Conservation (phyloP, 2,888 invertebrate genomes). For the Brenthis ino region DNA sequence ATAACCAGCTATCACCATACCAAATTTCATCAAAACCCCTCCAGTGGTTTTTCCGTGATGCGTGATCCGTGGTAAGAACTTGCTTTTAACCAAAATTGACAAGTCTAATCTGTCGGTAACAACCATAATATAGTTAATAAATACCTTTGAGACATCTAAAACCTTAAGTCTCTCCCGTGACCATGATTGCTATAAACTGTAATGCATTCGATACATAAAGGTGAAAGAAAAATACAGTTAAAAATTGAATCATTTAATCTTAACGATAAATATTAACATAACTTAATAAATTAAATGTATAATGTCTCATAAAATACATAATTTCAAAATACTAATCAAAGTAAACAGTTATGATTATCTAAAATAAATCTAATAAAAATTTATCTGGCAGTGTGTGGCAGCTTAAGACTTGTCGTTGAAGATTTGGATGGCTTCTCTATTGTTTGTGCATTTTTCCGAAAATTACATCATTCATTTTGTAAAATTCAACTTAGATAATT, state of each 20-base stretch:
- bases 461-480: background rate
- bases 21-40: no score
- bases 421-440: conserved; percentile 30
- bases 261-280: conserved; percentile 43
- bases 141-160: no score
- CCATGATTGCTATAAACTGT: no score
- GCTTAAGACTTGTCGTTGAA: conserved; percentile 21
- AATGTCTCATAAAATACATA: conserved; percentile 36
- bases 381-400: conserved; percentile 34
- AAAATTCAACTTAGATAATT: no score
- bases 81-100: no score
- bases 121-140: no score
- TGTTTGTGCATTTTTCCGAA: background rate
- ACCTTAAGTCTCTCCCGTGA: no score
- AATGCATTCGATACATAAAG: no score
- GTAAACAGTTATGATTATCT: conserved; percentile 14
- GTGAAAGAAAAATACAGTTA: conserved; percentile 17
- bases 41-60: no score
- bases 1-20: no score
- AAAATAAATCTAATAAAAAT: conserved; percentile 27
- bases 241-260: conserved; percentile 45
- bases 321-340: conserved; percentile 30
- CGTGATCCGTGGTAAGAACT: no score
- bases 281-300: conserved; percentile 40
- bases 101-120: no score